These are phyloP conservation scores for Buphagus erythrorhynchus DNA, from an alignment of 2,797 vertebrate species.

Conservation along the genomic window DNA sequence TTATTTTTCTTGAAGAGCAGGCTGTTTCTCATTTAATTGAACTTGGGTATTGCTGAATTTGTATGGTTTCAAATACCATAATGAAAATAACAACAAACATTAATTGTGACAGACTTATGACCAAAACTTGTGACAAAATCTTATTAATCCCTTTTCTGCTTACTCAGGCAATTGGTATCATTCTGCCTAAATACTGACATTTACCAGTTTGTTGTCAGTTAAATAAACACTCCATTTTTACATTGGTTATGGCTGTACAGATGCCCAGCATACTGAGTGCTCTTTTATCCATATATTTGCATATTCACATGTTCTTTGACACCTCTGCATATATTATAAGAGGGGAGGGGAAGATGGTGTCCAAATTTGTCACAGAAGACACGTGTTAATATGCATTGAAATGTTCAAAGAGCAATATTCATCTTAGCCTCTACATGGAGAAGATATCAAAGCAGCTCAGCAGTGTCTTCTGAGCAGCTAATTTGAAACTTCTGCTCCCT, in stretches of 20 bases:
- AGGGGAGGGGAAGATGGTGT: not conserved
- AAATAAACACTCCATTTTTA: not conserved
- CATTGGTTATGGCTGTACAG: not conserved
- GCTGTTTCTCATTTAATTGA: not conserved
- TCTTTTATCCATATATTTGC: not conserved
- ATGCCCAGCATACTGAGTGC: not conserved
- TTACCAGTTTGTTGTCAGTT: not conserved
- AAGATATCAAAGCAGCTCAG: conserved; percentile 10
- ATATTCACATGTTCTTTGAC: not conserved
- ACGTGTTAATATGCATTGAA: not conserved
- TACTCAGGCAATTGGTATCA: not conserved
- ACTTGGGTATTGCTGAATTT: not conserved
- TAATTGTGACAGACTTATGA: not conserved
- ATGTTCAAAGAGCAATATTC: conserved; percentile 45
- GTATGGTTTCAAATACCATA: not conserved
- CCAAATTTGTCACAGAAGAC: not conserved
- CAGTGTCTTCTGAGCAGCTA: not conserved
- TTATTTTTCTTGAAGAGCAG: not conserved
- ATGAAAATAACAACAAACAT: not conserved
- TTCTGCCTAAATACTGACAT: not conserved
- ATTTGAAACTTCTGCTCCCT: conserved; percentile 4
- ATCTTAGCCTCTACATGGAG: not conserved
- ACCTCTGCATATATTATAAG: not conserved
- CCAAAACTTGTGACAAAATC: not conserved
- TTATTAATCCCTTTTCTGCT: not conserved